phyloP scores from a whole-genome alignment of 2,113 vertebrate genomes.

The Strigops habroptila region DNA sequence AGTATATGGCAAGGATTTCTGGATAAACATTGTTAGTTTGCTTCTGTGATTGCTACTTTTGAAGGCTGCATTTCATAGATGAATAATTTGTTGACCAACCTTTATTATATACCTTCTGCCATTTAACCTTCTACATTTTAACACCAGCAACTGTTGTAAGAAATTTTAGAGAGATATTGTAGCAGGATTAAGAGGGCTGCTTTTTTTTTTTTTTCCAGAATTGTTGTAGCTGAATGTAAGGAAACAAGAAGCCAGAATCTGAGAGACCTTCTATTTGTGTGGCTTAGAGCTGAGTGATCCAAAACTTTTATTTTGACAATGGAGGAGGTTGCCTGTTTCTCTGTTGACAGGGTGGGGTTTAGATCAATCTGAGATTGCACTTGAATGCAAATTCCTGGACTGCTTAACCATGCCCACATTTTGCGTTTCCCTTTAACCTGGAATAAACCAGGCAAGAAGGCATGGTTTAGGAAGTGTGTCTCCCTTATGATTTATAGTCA shows the following conservation, averaged over 20 bases:
- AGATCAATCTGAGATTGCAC: neutral
- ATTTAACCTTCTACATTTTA: neutral
- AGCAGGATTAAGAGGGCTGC: neutral
- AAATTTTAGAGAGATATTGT: neutral
- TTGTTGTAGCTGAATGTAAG: neutral
- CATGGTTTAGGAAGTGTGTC: neutral
- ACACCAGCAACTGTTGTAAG: neutral
- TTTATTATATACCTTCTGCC: neutral
- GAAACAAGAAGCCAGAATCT: neutral
- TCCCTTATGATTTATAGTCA: neutral
- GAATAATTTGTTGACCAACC: neutral
- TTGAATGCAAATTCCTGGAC: neutral
- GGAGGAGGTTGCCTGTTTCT: neutral
- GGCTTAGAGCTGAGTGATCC: neutral
- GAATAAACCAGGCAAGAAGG: neutral
- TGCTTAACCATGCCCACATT: neutral
- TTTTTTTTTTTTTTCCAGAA: fast-evolving
- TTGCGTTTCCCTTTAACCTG: neutral
- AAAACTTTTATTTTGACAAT: neutral
- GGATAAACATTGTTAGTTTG: neutral
- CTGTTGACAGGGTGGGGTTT: neutral
- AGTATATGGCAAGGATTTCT: neutral
- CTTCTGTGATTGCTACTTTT: neutral
- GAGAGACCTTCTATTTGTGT: neutral
- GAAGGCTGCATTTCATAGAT: neutral